Evolutionary conservation across 2,113 vertebrate species (phyloP).

Genomic region (Microtus pennsylvanicus): DNA sequence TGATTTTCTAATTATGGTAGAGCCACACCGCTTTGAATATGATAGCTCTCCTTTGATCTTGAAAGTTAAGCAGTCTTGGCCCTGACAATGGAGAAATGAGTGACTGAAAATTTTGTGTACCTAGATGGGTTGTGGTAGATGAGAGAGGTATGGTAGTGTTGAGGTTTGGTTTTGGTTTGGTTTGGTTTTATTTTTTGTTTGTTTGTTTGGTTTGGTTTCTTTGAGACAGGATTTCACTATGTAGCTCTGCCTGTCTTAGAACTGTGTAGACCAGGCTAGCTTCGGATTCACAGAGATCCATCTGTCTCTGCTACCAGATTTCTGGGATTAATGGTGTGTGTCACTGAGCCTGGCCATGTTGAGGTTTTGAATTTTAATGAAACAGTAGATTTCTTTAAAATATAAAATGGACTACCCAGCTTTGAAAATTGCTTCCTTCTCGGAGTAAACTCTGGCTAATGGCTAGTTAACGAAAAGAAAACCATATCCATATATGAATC

Average conservation of each 20-base stretch:
- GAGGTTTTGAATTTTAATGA: background rate
- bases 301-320: background rate
- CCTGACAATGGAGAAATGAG: background rate
- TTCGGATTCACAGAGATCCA: background rate
- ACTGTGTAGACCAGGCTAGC: background rate
- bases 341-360: background rate
- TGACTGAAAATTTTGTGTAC: background rate
- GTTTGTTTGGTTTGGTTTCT: background rate
- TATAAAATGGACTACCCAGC: background rate
- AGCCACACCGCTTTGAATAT: background rate
- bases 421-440: background rate
- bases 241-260: background rate
- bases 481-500: background rate
- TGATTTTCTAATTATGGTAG: background rate
- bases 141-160: no score
- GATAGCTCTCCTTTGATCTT: background rate
- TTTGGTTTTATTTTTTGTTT: no score
- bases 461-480: background rate
- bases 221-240: background rate
- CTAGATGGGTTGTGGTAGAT: background rate
- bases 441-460: background rate
- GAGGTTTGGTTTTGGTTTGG: background rate
- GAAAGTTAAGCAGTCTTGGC: background rate
- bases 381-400: background rate
- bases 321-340: background rate